These are phyloP conservation scores for Hydropsyche tenuis DNA, from an alignment of 1,140 invertebrate genomes.

Conservation along the genomic window DNA sequence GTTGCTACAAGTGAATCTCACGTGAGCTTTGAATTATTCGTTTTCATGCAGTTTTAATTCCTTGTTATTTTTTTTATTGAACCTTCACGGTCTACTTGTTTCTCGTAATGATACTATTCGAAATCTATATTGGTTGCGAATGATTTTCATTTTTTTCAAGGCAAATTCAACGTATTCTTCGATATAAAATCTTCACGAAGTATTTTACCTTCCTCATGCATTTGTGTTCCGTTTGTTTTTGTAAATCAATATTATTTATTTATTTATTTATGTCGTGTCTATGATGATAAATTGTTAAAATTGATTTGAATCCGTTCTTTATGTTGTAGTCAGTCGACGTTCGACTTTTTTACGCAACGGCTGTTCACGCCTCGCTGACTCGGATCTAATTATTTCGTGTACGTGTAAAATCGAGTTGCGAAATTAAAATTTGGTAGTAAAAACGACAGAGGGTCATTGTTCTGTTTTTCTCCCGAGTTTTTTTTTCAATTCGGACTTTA, in stretches of 20 bases:
- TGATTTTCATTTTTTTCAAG: background rate
- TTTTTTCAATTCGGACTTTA: too few relatives aligned
- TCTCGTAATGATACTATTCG: background rate
- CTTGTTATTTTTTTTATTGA: background rate
- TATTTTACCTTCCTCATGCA: too few relatives aligned
- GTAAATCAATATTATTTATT: background rate
- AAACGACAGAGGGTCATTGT: background rate
- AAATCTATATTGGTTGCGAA: background rate
- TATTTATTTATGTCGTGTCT: background rate
- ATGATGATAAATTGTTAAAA: background rate
- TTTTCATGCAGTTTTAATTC: too few relatives aligned
- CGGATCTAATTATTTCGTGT: constrained; percentile 21
- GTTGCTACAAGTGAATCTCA: too few relatives aligned
- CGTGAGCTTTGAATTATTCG: too few relatives aligned
- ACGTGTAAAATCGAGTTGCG: constrained; percentile 30
- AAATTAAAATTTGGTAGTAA: constrained; percentile 11
- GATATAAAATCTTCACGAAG: too few relatives aligned
- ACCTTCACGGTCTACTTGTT: constrained; percentile 19
- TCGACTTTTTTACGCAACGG: background rate
- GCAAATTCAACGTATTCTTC: background rate
- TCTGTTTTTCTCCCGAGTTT: background rate
- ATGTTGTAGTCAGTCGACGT: background rate
- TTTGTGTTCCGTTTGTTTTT: too few relatives aligned
- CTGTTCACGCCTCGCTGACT: background rate
- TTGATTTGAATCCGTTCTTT: background rate